Evolutionary conservation across 2,113 vertebrate genomes (phyloP), one percentile per base, ranked within the genome.

Genomic region (Platysternon megacephalum): DNA sequence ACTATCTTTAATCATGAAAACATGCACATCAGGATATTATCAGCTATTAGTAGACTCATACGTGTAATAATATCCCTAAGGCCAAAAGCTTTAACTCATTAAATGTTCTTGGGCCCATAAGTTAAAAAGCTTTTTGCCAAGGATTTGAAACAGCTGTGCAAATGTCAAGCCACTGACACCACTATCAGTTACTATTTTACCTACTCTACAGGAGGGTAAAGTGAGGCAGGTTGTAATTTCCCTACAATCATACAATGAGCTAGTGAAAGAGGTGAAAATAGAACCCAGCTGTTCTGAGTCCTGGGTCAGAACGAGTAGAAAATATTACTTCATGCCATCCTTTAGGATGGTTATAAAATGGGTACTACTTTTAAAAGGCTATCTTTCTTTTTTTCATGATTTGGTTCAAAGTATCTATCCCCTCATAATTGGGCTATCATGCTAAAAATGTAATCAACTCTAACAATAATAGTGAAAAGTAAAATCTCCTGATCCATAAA

Each of bases 61-160:
- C 81, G 24, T 85, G 76, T 94, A 93, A 86, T 85, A 94, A 79
- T 24, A 92, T 87, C 89, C 80, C 85, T 19, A 91, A 48, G 32
- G 93, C 65, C 49, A 96, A 93, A 93, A 93, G 17, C 8, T 49
- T 14, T 3, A 92, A 88, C 14, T 88, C 8, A 1, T 65, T 65
- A 95, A 91, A 51, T 74, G 46, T 87, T 94, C 91, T 93, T 84
- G 58, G 88, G 49, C 82, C 82, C 83, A 24, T 48, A 87, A 56
- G 94, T 94, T 86, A 93, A 91, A 96, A 12, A 89, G 46, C 22
- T 52, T 44, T 58, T 68, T 11, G 39, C 61, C 81, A 93, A 93
- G 79, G 58, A 5, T 87, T 88, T 85, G 76, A n/a, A 61, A 79
- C 79, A 39, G 68, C 51, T 19, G 11, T 13, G 28, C 2, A 29